Evolutionary conservation across 1,140 invertebrate genomes (phyloP), one percentile per base, ranked within the genome.

Genomic region (Philopotamus ludificatus): DNA sequence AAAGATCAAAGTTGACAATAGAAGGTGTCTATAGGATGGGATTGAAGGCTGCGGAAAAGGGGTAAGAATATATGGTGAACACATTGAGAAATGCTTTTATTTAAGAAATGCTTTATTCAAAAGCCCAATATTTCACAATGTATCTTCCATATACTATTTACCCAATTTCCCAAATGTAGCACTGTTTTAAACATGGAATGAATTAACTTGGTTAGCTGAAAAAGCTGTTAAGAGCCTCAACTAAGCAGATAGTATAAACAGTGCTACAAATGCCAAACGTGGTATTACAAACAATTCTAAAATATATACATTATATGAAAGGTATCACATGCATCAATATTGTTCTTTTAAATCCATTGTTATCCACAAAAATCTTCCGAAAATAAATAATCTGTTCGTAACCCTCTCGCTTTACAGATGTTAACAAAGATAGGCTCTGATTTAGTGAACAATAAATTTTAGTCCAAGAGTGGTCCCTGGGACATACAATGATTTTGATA

Each of bases 41-140:
- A 65, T 68, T 59, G 60, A 39, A 71, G 61, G 69, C 70, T 60
- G 66, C 72, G 72, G 66, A 72, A 75, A 75, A 73, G 72, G 72
- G 73, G 76, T 74, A 75, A 76, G 66, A 66, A 78, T 77, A 81
- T 81, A 82, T 83, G 81, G 81, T 74, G 82, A 84, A 83, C 81
- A 82, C 82, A 84, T 83, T 83, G 81, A 81, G 80, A 80, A 81
- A n/a, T n/a, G n/a, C n/a, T 81, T 79, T 79, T 77, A 78, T 78
- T 83, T 71, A 74, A 82, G 82, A 81, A 82, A 81, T 81, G 82
- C 82, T 84, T 83, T 84, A 83, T 84, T 84, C 76, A 82, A 83
- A 82, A 82, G 79, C 78, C 79, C 80, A 71, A 73, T 73, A 73
- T 76, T 76, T 84, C 82, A 84, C 82, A 84, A 84, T 84, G 82